Base-by-base conservation (phyloP, 2,888 invertebrate genomes). In the Tetranychus piercei region DNA sequence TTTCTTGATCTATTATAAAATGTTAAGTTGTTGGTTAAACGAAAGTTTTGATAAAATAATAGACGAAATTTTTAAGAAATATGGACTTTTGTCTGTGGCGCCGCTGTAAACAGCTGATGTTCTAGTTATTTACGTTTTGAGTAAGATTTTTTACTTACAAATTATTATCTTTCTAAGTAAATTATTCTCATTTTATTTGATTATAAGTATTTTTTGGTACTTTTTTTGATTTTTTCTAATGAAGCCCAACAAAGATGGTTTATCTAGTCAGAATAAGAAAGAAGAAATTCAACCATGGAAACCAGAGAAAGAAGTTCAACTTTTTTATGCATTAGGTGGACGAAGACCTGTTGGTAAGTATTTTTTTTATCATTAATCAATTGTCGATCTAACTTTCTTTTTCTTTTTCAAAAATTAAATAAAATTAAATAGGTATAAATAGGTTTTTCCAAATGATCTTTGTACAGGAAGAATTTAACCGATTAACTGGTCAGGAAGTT, bases 291-390 rank as follows among this genome's bases (percentile, higher is more conserved):
- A 18, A 6, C 20, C n/a, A 20, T 75, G 75, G 75, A 67, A 55
- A 8, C 72, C 75, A 66, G 75, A 75, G 66, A 67, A 75, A 64
- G 75, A 75, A 45, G 70, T 75, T 69, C 43, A 75, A 73, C 23
- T 75, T 22, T 75, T 75, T 67, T 75, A 75, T 67, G 75, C 75
- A 1, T 15, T 75, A 43, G 66, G 69, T 43, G 73, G 73, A 15
- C 73, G 73, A 66, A 72, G 73, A 73, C 75, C 75, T 44, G 75
- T 75, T 64, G 75, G 75, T 74, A 72, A 72, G n/a, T 69, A 23
- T 6, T 6, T 8, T 11, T 69, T 23, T 23, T 9, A 43, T 44
- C 5, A 18, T 55, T 45, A n/a, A 9, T 45, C 15, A 7, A 55
- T 55, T 55, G 55, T 55, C 8, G 55, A 55, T 55, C 15, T 55